A percentile compares a stretch with the other conserved stretches of the same genome.
phyloP scores from a whole-genome alignment of 2,888 invertebrate species.

The Mythimna lalbum region DNA sequence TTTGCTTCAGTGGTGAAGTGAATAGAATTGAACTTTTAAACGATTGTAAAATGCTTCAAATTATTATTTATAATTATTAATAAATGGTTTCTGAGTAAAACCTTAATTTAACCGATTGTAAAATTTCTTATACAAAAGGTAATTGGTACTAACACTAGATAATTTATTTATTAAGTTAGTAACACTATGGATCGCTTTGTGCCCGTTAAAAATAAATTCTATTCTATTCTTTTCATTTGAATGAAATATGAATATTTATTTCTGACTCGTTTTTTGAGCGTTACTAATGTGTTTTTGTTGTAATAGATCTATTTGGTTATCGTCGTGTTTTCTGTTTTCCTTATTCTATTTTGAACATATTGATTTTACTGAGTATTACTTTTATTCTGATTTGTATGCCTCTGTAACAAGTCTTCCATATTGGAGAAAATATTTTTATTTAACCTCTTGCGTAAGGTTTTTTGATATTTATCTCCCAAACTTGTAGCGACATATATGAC shows the following conservation, averaged over 20 bases:
- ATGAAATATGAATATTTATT: slow-evolving; percentile 14
- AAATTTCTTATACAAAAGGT: no score
- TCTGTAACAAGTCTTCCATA: not conserved
- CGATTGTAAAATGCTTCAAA: not conserved
- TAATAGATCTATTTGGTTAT: slow-evolving; percentile 11
- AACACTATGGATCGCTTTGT: no score
- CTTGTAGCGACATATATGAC: no score
- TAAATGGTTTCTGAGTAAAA: slow-evolving; percentile 1
- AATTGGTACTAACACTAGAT: no score
- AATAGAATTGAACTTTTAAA: slow-evolving; percentile 9
- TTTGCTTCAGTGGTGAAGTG: slow-evolving; percentile 3
- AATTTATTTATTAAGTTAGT: no score
- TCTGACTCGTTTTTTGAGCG: not conserved
- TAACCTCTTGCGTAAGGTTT: not conserved
- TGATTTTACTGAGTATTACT: not conserved
- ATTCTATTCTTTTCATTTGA: not conserved
- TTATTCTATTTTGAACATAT: slow-evolving; percentile 26
- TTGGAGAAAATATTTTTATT: not conserved
- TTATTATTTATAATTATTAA: slow-evolving; percentile 3
- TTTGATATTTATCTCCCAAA: no score
- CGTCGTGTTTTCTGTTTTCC: slow-evolving; percentile 22
- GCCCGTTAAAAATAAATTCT: no score
- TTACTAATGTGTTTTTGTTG: slow-evolving; percentile 9
- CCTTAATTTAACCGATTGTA: not conserved
- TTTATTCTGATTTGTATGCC: not conserved